Evolutionary conservation across 2,888 invertebrate genomes (phyloP).

Genomic region (Blera fallax): DNA sequence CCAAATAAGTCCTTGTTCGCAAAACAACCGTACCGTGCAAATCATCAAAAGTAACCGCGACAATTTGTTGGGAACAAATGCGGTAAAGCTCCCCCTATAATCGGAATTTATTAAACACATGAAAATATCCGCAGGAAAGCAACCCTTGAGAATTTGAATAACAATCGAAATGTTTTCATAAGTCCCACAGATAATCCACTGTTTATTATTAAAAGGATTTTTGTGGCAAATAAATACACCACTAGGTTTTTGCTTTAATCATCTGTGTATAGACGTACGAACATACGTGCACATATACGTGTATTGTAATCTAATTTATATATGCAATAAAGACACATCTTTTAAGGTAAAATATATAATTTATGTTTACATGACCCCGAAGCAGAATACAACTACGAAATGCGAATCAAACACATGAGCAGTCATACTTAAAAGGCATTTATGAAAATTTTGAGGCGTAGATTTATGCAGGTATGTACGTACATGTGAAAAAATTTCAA

Average conservation of each 20-base stretch:
- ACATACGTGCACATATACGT: neutral
- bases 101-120: conserved; percentile 44
- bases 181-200: conserved; percentile 53
- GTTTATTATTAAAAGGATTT: conserved; percentile 56
- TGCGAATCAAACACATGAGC: no score
- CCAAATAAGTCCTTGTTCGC: neutral
- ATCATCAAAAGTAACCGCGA: conserved; percentile 31
- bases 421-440: no score
- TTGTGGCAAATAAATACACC: conserved; percentile 40
- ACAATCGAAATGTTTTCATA: conserved; percentile 55
- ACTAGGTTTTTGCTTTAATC: conserved; percentile 18
- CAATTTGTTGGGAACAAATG: conserved; percentile 9
- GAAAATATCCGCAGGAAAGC: conserved; percentile 52
- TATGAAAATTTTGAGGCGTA: no score
- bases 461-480: no score
- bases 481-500: no score
- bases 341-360: conserved; percentile 17
- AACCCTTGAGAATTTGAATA: conserved; percentile 41
- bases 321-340: conserved; percentile 17
- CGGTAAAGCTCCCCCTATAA: conserved; percentile 7
- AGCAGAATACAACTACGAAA: no score
- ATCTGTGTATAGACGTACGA: neutral
- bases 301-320: neutral
- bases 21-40: neutral
- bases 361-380: neutral